These are phyloP conservation scores for Ispidina picta DNA, from an alignment of 2,797 vertebrate species.

Conservation along the genomic window DNA sequence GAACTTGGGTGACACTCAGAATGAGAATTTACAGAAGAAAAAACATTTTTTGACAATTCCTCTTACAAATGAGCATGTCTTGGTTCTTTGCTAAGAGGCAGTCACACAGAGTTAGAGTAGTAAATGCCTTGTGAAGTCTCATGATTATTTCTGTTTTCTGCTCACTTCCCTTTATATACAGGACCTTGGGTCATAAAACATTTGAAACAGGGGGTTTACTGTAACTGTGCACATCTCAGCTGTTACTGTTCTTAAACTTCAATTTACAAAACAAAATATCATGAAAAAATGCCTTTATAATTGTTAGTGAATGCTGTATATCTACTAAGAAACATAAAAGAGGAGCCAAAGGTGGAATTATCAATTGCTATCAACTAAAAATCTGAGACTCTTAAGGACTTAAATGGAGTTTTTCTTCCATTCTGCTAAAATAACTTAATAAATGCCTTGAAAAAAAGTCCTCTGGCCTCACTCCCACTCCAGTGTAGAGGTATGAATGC, in stretches of 20 bases:
- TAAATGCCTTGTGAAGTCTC: not conserved
- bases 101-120: not conserved
- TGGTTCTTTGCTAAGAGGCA: not conserved
- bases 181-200: not conserved
- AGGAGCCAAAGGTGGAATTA: not conserved
- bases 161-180: not conserved
- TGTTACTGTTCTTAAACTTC: not conserved
- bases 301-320: not conserved
- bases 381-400: not conserved
- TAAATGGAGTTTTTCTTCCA: not conserved
- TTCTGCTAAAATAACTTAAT: slow-evolving; percentile 1
- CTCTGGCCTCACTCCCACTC: not conserved
- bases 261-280: not conserved
- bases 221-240: not conserved
- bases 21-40: slow-evolving; percentile 2
- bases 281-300: not conserved
- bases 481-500: not conserved
- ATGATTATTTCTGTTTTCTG: not conserved
- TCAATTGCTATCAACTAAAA: not conserved
- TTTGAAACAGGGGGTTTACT: not conserved
- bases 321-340: not conserved
- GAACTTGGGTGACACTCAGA: not conserved
- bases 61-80: not conserved
- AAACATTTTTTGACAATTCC: not conserved
- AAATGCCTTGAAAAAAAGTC: not conserved